Conservation (phyloP, 2,888 invertebrate genomes). For the Coleophora deauratella region DNA sequence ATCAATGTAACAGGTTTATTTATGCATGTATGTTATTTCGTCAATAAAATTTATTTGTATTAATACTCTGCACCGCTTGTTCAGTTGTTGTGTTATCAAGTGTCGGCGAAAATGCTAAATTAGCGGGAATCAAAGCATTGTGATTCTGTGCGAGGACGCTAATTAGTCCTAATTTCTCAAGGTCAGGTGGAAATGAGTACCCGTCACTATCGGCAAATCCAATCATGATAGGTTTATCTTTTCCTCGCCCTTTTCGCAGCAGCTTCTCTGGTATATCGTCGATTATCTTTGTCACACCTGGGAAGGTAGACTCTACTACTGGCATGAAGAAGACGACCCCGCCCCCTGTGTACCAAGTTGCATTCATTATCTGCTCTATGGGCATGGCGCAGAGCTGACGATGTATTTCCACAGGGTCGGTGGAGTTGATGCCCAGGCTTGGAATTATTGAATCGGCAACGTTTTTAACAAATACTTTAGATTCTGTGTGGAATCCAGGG, state of each 20-base stretch:
- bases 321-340: constrained; percentile 45
- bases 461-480: constrained; percentile 35
- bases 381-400: constrained; percentile 35
- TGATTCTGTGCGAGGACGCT: constrained; percentile 9
- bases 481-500: constrained; percentile 36
- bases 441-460: constrained; percentile 33
- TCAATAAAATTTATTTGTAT: no score
- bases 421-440: constrained; percentile 54
- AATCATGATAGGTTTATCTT: constrained; percentile 41
- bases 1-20: no score
- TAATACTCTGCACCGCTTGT: constrained; percentile 4
- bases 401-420: constrained; percentile 38
- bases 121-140: constrained; percentile 4
- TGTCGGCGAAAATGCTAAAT: neutral
- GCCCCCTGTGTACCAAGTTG: constrained; percentile 34
- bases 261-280: constrained; percentile 46
- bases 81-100: constrained; percentile 4
- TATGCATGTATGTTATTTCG: no score
- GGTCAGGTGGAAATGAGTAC: constrained; percentile 37
- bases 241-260: constrained; percentile 38
- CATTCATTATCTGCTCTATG: constrained; percentile 36
- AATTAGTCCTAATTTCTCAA: constrained; percentile 23
- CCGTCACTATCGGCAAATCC: constrained; percentile 53
- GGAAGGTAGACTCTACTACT: constrained; percentile 39
- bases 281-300: constrained; percentile 42